Evolutionary conservation across 2,888 invertebrate species (phyloP), one percentile per base, ranked within the genome.

Genomic region (Drosophila mettleri): DNA sequence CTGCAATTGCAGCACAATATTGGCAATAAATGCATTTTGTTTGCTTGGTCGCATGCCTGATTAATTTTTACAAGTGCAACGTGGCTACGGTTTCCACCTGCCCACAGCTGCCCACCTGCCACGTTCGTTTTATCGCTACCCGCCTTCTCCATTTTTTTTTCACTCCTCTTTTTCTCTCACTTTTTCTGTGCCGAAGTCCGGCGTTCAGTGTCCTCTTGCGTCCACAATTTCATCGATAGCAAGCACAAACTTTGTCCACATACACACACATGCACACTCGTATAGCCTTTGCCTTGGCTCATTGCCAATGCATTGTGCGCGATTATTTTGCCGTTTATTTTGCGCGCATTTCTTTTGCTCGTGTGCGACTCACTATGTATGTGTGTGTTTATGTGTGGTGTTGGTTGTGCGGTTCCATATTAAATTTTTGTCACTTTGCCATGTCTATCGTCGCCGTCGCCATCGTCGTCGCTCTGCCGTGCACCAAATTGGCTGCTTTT

Each of bases 351-450:
- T 76, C 78, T 72, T 69, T 71, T 65, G 49, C 61, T 72, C 54
- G 51, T 70, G 43, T 53, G 36, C 14, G 33, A 22, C 63, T 34
- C 41, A 7, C 36, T 46, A 12, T 27, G 10, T 36, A 2, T 12
- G 27, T 27, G 24, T 24, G 43, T 29, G 24, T 24, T 24, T 24
- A 6, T 18, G n/a, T 29, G 22, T 29, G 45, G 10, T 46, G 46
- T 16, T 51, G 20, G 43, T 34, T 18, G 59, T 65, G 65, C 34
- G 65, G 53, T 75, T 77, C 72, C 80, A 84, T 89, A 88, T 86
- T 79, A 87, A 80, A 87, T 90, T 90, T 90, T 90, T 90, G 91
- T 90, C 90, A 90, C 86, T 89, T 78, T 90, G 91, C 90, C 90
- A 89, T 88, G 80, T 78, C 71, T 78, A 74, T 80, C 64, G 74